A percentile compares a stretch with the other conserved stretches of the same genome.
Evolutionary conservation across 2,113 vertebrate genomes (phyloP).

Genomic region (Mirounga angustirostris): DNA sequence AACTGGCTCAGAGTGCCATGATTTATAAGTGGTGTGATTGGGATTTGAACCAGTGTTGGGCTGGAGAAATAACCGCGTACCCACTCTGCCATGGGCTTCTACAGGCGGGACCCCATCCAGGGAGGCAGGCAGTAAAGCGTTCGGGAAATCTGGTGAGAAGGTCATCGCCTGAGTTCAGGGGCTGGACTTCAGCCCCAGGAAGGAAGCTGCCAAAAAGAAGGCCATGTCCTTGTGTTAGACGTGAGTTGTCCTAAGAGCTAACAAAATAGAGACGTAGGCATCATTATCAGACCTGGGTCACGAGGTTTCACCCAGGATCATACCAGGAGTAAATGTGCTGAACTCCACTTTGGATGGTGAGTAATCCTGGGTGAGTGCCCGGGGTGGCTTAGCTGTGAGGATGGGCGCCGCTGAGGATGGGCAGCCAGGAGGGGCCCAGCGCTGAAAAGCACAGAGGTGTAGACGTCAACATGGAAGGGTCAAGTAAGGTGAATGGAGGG

Average conservation of each 20-base stretch:
- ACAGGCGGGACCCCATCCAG: background rate
- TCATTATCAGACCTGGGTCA: background rate
- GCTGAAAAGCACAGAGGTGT: background rate
- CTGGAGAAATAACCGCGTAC: background rate
- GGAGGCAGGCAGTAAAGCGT: background rate
- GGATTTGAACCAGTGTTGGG: background rate
- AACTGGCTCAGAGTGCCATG: background rate
- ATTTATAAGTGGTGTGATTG: background rate
- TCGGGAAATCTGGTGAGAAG: background rate
- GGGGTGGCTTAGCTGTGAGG: background rate
- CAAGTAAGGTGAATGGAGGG: background rate
- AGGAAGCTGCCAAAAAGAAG: background rate
- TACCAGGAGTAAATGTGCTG: background rate
- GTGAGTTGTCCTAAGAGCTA: background rate
- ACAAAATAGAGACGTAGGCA: background rate
- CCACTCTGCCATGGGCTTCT: background rate
- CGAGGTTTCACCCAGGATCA: background rate
- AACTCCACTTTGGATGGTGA: background rate
- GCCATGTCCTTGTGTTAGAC: background rate
- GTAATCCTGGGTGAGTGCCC: background rate
- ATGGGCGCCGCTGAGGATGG: background rate
- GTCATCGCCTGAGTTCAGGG: background rate
- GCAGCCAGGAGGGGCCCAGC: background rate
- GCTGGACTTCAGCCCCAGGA: background rate
- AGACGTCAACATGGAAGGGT: slow-evolving; percentile 2